Evolutionary conservation across 2,888 invertebrate species (phyloP).

Genomic region (Luffia ferchaultella): DNA sequence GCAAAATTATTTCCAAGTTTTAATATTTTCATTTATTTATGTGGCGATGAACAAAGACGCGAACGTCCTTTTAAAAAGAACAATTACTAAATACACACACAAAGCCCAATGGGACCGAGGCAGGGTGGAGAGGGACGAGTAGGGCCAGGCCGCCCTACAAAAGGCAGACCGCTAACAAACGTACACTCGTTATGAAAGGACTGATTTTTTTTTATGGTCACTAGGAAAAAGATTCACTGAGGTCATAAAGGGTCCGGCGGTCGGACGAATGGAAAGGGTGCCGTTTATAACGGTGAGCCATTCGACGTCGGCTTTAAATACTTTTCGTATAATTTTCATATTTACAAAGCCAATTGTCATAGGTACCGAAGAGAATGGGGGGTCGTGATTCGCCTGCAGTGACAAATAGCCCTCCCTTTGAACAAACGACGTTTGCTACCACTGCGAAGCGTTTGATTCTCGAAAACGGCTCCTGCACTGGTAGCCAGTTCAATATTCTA

Average conservation of each 20-base stretch:
- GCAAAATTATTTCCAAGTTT: too few relatives aligned
- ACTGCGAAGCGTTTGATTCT: too few relatives aligned
- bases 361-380: neutral
- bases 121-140: neutral
- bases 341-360: neutral
- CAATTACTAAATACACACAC: slow-evolving; percentile 35
- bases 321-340: neutral
- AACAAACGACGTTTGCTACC: too few relatives aligned
- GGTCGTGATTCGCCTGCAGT: neutral
- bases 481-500: too few relatives aligned
- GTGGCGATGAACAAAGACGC: slow-evolving; percentile 4
- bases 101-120: neutral
- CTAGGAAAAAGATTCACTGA: neutral
- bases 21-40: too few relatives aligned
- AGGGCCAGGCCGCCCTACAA: neutral
- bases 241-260: neutral
- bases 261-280: neutral
- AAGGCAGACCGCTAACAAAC: neutral
- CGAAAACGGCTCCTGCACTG: too few relatives aligned
- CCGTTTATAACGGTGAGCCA: neutral
- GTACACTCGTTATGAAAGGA: neutral
- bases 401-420: too few relatives aligned
- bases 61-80: slow-evolving; percentile 16
- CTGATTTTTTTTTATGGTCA: neutral
- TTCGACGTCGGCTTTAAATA: neutral